Evolutionary conservation across 2,888 invertebrate genomes (phyloP).

Genomic region (Diarsia mendica): DNA sequence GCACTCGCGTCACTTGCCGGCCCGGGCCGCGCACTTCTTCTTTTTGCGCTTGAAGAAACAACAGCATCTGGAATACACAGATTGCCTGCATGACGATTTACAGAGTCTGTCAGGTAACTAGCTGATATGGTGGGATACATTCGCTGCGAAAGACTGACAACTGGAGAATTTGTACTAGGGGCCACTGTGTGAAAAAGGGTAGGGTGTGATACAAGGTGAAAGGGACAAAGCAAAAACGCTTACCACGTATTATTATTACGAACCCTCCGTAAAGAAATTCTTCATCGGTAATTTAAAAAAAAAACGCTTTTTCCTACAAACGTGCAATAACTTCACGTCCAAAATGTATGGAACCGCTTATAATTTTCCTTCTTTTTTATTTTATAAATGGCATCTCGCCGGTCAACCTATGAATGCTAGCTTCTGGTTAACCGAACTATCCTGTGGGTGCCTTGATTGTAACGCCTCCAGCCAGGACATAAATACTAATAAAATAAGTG

Average conservation of each 20-base stretch:
- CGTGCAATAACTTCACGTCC: too few relatives aligned
- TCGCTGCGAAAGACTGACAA: slow-evolving; percentile 27
- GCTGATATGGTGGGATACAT: slow-evolving; percentile 54
- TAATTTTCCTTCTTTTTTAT: too few relatives aligned
- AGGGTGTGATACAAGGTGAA: neutral
- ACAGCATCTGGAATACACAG: slow-evolving; percentile 96
- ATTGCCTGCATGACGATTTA: slow-evolving; percentile 90
- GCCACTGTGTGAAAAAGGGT: neutral
- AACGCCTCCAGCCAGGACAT: too few relatives aligned
- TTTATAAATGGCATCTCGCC: too few relatives aligned
- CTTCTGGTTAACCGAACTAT: too few relatives aligned
- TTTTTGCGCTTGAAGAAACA: slow-evolving; percentile 99
- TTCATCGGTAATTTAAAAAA: neutral
- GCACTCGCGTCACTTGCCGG: slow-evolving; percentile 95
- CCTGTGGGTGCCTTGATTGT: too few relatives aligned
- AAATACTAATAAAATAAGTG: too few relatives aligned
- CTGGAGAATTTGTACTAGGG: neutral
- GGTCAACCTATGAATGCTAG: too few relatives aligned
- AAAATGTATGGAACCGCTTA: too few relatives aligned
- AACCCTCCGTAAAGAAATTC: neutral
- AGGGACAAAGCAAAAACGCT: neutral
- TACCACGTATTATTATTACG: neutral
- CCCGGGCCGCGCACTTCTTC: slow-evolving; percentile 97
- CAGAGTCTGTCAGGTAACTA: slow-evolving; percentile 87
- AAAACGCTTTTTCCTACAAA: neutral